Conservation (phyloP, 2,888 invertebrate species). For the Andrena bucephala region DNA sequence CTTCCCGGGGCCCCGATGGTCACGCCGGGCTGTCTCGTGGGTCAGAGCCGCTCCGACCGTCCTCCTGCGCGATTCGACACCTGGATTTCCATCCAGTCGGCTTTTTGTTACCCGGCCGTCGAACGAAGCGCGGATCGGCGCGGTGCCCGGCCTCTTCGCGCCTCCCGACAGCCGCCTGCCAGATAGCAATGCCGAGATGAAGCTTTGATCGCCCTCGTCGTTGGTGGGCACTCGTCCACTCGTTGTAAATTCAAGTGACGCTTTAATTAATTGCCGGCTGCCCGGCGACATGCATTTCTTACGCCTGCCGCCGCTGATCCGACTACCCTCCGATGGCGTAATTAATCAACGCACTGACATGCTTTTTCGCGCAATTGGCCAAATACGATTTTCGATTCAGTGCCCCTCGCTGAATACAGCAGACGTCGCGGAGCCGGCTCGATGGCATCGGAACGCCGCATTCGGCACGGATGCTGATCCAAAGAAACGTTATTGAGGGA, state of each 20-base stretch:
- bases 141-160: constrained; percentile 63
- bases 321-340: constrained; percentile 60
- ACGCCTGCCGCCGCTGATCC: constrained; percentile 49
- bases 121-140: constrained; percentile 35
- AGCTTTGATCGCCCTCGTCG: constrained; percentile 65
- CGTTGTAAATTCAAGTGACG: constrained; percentile 75
- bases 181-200: constrained; percentile 55
- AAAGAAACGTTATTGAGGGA: constrained; percentile 43
- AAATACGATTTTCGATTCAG: constrained; percentile 57
- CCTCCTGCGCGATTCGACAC: constrained; percentile 65
- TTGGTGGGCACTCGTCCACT: constrained; percentile 64
- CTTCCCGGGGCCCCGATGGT: constrained; percentile 43
- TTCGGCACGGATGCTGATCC: constrained; percentile 14
- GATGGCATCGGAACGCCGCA: constrained; percentile 15
- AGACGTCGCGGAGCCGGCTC: constrained; percentile 15
- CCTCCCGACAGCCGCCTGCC: constrained; percentile 65
- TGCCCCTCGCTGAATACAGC: constrained; percentile 13
- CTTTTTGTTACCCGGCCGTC: constrained; percentile 53
- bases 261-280: constrained; percentile 71
- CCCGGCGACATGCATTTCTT: constrained; percentile 66
- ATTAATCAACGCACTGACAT: constrained; percentile 70
- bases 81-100: constrained; percentile 61
- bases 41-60: constrained; percentile 30
- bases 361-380: constrained; percentile 62
- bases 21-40: constrained; percentile 57